These are phyloP conservation scores for Orchestes rusci DNA, from an alignment of 2,888 invertebrate species.

Conservation along the genomic window DNA sequence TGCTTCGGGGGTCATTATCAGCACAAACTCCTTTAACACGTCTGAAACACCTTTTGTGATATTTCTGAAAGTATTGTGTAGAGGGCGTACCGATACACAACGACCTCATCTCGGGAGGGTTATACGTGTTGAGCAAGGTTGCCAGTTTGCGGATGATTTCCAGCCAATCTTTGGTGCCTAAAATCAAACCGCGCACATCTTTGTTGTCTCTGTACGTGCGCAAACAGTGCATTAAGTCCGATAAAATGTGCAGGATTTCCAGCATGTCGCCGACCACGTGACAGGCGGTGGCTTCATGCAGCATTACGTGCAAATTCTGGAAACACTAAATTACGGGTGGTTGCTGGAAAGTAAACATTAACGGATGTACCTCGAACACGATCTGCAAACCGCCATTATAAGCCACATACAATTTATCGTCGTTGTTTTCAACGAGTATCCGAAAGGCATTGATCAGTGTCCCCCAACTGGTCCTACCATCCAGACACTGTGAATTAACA, in stretches of 20 bases:
- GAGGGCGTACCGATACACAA: constrained; percentile 62
- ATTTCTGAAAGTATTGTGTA: not conserved
- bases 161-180: constrained; percentile 77
- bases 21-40: constrained; percentile 69
- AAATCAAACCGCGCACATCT: constrained; percentile 58
- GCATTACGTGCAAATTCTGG: constrained; percentile 86
- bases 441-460: constrained; percentile 87
- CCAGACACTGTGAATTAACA: constrained; percentile 61
- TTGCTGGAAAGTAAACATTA: too few species aligned
- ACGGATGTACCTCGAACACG: constrained; percentile 71
- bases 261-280: constrained; percentile 78
- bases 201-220: constrained; percentile 60
- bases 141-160: constrained; percentile 82
- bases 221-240: constrained; percentile 64
- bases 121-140: constrained; percentile 82
- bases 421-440: constrained; percentile 81
- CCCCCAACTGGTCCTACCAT: constrained; percentile 88
- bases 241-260: constrained; percentile 72
- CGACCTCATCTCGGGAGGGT: constrained; percentile 75
- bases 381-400: constrained; percentile 82
- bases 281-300: constrained; percentile 88
- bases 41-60: constrained; percentile 42
- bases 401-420: constrained; percentile 83
- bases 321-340: constrained; percentile 56
- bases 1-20: constrained; percentile 71